Evolutionary conservation across 35 echinoderm and acorn worm species (phyloP).

Genomic region (Holothuria glaberrima): DNA sequence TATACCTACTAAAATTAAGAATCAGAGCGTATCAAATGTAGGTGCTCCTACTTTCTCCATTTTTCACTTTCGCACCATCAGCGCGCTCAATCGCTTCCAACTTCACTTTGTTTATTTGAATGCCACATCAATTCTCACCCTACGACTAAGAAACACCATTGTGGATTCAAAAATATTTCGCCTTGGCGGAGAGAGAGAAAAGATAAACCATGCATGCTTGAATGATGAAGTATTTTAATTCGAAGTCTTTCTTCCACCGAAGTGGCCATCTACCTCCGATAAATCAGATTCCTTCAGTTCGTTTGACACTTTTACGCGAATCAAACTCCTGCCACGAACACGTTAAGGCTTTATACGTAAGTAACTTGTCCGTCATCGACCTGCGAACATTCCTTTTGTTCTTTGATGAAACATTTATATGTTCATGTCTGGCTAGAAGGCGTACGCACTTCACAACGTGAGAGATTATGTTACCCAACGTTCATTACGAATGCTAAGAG

Average conservation of each 20-base stretch:
- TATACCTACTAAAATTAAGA: too few species aligned
- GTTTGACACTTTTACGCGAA: conserved; percentile 20
- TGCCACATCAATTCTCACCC: conserved; percentile 35
- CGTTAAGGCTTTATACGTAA: not conserved
- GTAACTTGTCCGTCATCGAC: conserved; percentile 11
- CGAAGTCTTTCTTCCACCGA: conserved; percentile 18
- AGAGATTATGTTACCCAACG: too few species aligned
- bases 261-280: conserved; percentile 37
- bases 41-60: not conserved
- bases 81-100: not conserved
- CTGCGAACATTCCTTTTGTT: conserved; percentile 2
- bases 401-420: too few species aligned
- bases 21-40: too few species aligned
- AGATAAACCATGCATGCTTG: conserved; percentile 40
- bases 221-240: conserved; percentile 38
- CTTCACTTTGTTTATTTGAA: conserved; percentile 32
- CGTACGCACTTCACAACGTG: too few species aligned
- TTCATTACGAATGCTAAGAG: too few species aligned
- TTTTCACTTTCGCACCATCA: conserved; percentile 27
- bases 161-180: conserved; percentile 6
- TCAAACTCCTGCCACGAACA: conserved; percentile 10
- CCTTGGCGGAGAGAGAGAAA: not conserved
- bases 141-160: not conserved
- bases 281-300: conserved; percentile 24
- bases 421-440: too few species aligned